Conservation (phyloP, 1,140 invertebrate genomes). For the Tenebrio molitor region DNA sequence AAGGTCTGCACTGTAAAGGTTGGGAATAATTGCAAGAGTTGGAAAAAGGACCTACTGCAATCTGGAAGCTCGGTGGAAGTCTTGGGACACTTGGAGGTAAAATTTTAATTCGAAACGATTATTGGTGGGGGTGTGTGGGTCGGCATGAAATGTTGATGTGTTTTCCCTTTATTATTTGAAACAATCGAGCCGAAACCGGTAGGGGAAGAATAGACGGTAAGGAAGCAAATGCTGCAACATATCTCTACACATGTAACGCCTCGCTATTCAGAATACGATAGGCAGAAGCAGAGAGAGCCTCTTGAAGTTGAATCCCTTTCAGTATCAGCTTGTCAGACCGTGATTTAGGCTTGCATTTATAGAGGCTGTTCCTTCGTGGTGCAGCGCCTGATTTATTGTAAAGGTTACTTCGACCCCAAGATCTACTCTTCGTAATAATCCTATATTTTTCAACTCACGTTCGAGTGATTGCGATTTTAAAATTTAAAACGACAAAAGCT, state of each 20-base stretch:
- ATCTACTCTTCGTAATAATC: slow-evolving; percentile 53
- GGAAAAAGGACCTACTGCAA: no score
- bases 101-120: slow-evolving; percentile 21
- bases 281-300: slow-evolving; percentile 47
- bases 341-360: slow-evolving; percentile 64
- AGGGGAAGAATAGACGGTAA: slow-evolving; percentile 24
- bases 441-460: slow-evolving; percentile 53
- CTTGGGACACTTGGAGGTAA: background rate
- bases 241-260: slow-evolving; percentile 50
- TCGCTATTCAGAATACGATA: slow-evolving; percentile 51
- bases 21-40: no score
- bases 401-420: slow-evolving; percentile 61
- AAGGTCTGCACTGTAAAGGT: no score
- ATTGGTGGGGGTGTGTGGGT: slow-evolving; percentile 7
- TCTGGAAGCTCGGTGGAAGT: no score
- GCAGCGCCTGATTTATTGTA: slow-evolving; percentile 63
- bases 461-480: slow-evolving; percentile 46
- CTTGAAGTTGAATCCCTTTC: slow-evolving; percentile 58
- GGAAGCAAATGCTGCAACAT: slow-evolving; percentile 42
- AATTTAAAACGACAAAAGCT: slow-evolving; percentile 41
- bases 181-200: slow-evolving; percentile 17
- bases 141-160: slow-evolving; percentile 27
- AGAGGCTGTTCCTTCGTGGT: slow-evolving; percentile 61
- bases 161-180: slow-evolving; percentile 40
- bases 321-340: slow-evolving; percentile 60